These are phyloP conservation scores for Drosophila antonietae DNA, from an alignment of 2,888 invertebrate species.

Conservation along the genomic window DNA sequence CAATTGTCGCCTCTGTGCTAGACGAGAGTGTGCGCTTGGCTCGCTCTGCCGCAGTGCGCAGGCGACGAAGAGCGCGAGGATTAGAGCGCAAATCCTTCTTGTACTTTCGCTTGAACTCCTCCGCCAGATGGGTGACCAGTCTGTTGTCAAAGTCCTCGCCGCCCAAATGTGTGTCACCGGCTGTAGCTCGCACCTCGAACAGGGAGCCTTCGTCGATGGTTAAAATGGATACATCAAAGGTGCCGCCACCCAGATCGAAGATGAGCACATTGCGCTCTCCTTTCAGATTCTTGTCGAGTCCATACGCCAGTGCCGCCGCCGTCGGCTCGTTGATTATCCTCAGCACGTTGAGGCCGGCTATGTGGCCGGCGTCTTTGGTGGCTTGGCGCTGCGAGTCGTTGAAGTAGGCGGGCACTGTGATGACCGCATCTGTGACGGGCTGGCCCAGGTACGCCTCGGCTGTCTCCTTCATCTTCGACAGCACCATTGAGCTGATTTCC, in stretches of 20 bases:
- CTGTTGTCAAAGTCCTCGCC: conserved; percentile 35
- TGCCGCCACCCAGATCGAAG: conserved; percentile 28
- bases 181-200: conserved; percentile 29
- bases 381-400: conserved; percentile 33
- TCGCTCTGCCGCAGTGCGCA: conserved; percentile 37
- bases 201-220: conserved; percentile 31
- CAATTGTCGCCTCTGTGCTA: conserved; percentile 39
- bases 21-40: conserved; percentile 39
- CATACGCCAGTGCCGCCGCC: conserved; percentile 35
- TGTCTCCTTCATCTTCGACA: conserved; percentile 96
- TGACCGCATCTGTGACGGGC: conserved; percentile 92
- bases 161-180: conserved; percentile 31
- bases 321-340: conserved; percentile 37
- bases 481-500: conserved; percentile 95
- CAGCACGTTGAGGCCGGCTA: conserved; percentile 35
- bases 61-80: conserved; percentile 22
- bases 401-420: conserved; percentile 34
- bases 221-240: conserved; percentile 38
- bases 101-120: conserved; percentile 39
- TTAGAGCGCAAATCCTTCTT: conserved; percentile 24
- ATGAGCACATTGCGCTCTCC: conserved; percentile 38
- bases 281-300: conserved; percentile 39
- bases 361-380: conserved; percentile 35
- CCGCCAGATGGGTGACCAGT: conserved; percentile 37
- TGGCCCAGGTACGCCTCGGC: conserved; percentile 95